Evolutionary conservation across 2,797 vertebrate genomes (phyloP), one percentile per base, ranked within the genome.

Genomic region (Natrix natrix): DNA sequence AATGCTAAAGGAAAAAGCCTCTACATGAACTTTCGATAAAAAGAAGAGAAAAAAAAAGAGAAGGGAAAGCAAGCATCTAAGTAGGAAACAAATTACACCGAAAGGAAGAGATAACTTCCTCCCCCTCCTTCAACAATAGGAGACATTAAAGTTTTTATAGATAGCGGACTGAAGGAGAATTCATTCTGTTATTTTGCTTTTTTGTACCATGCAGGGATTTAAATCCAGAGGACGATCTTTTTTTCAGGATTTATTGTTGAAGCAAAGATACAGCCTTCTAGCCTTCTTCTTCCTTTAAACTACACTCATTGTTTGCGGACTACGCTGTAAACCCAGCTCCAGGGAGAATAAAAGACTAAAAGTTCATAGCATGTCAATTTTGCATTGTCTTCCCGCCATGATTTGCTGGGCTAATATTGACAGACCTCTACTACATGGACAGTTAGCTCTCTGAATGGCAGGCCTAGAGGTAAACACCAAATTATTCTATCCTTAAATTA

Each of bases 401-500:
- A 90, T 90, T 92, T 0, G 0, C 88, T 24, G 28, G 92, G 37
- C 48, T 94, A 61, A 66, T 89, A 3, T 2, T 0, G 52, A 56
- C 90, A 86, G 88, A 90, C 91, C 69, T 16, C 87, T 1, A 4
- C 61, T 13, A 60, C 54, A 60, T 55, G 52, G 52, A 43, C 83
- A 43, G 37, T 32, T 48, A 56, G 1, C 54, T 52, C 28, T 57
- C 54, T 87, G 60, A 87, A 88, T 52, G 55, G 0, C 86, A 93
- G 66, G 26, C 48, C 95, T 89, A 91, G 32, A 92, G 5, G 89
- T 54, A 43, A 55, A 94, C 63, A n/a, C 92, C 55, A 74, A 32
- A 93, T 93, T 87, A 91, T 66, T 60, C 78, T 88, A 69, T 88
- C 60, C 37, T 87, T 92, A 78, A 32, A 74, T 88, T 43, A 59